Base-by-base conservation (phyloP, 2,888 invertebrate genomes). In the Tholera decimalis region DNA sequence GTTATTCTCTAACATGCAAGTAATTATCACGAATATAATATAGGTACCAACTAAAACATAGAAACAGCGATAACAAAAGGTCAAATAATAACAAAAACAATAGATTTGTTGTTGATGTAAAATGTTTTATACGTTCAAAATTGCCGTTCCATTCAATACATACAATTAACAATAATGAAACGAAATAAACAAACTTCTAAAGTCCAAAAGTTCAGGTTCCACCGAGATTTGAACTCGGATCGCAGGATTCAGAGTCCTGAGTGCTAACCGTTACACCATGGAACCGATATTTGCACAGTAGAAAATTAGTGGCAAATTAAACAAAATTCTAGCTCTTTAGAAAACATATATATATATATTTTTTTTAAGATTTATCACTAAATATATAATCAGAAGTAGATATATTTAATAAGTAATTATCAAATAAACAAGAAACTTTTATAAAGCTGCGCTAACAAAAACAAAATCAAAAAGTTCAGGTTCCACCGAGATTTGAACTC, bases 141-240 rank as follows among this genome's bases (percentile, higher is more conserved):
- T 2, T 30, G 7, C 30, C 8, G 30, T 30, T 30, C 30, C 30
- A 30, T 8, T n/a, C n/a, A 28, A 28, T 28, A 28, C n/a, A n/a
- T n/a, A n/a, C n/a, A 28, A 28, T 28, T 28, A 20, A 35, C 6
- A 35, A 6, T 35, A 4, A n/a, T 35, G n/a, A n/a, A n/a, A n/a
- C 28, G 6, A 8, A 24, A 20, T 5, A 15, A 18, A 2, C 1
- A 46, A 26, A n/a, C 8, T 26, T 46, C 3, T 44, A 8, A 26
- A 5, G 2, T 5, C 46, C 26, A 86, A 85, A 85, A 74, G 13
- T 6, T 47, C 90, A 93, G 97, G 97, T 97, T 96, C 97, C 97
- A 97, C 97, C 97, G 97, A 97, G 97, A 97, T 97, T 97, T 97
- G 97, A 97, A 97, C 97, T 97, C 97, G 97, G 97, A 97, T 97